A percentile compares a stretch with the other conserved stretches of the same genome.
Evolutionary conservation across 1,140 invertebrate species (phyloP).

Genomic region (Microvelia longipes): DNA sequence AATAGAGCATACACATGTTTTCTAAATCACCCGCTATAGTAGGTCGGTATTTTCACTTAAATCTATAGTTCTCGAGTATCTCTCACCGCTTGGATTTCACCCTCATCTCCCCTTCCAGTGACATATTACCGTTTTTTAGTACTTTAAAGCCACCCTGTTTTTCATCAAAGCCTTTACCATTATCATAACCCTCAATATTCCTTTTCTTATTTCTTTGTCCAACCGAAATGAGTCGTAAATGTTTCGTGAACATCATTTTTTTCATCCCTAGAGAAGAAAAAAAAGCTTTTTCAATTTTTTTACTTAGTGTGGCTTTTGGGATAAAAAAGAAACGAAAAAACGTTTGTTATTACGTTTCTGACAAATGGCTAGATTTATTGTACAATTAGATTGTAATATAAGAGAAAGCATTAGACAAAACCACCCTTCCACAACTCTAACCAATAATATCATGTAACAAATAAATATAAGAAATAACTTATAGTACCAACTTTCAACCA

Average conservation of each 20-base stretch:
- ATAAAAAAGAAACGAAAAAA: not conserved
- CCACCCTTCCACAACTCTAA: too few species aligned
- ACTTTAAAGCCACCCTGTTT: not conserved
- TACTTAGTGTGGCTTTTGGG: not conserved
- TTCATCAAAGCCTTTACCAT: not conserved
- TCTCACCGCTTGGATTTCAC: too few species aligned
- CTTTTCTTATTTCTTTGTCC: not conserved
- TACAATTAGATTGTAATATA: not conserved
- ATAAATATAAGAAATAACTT: too few species aligned
- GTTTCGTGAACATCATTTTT: not conserved
- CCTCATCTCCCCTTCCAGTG: not conserved
- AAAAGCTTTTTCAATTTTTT: not conserved
- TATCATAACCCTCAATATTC: not conserved
- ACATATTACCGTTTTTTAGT: not conserved
- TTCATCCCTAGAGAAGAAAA: not conserved
- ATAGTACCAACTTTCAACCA: too few species aligned
- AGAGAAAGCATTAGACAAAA: too few species aligned
- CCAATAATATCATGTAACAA: too few species aligned
- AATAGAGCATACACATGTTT: too few species aligned
- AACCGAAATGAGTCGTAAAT: not conserved
- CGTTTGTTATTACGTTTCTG: not conserved
- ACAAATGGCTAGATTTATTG: not conserved
- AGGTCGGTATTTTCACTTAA: too few species aligned
- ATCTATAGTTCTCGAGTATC: too few species aligned
- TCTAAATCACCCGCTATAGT: too few species aligned